Evolutionary conservation across 2,797 vertebrate genomes (phyloP).

Genomic region (Semaprochilodus insignis): DNA sequence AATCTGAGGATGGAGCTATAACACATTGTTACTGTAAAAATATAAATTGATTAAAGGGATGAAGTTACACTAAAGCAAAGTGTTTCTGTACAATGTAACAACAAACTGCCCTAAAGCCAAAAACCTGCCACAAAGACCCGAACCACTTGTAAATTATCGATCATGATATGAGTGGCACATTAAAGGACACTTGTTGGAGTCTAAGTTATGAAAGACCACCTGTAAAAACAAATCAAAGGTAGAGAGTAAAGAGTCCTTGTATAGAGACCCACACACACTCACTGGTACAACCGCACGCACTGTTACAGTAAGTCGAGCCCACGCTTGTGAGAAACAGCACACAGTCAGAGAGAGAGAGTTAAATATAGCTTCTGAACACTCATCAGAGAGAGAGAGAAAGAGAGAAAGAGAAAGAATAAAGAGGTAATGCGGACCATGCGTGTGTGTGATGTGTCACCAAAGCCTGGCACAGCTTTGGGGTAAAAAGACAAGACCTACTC

Average conservation of each 20-base stretch:
- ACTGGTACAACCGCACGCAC: constrained; percentile 23
- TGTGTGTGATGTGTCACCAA: constrained; percentile 63
- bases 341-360: constrained; percentile 45
- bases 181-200: constrained; percentile 48
- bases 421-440: constrained; percentile 74
- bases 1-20: too few relatives aligned
- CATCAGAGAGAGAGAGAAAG: constrained; percentile 42
- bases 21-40: too few relatives aligned
- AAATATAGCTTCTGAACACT: constrained; percentile 57
- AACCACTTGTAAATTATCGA: background rate
- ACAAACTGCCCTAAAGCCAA: background rate
- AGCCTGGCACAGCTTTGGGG: constrained; percentile 27
- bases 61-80: too few relatives aligned
- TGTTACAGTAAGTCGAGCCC: constrained; percentile 68
- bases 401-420: constrained; percentile 52
- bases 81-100: too few relatives aligned
- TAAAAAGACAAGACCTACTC: constrained; percentile 56
- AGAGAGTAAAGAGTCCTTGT: background rate
- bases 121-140: background rate
- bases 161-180: background rate
- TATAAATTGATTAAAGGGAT: too few relatives aligned
- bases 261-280: constrained; percentile 22
- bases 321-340: constrained; percentile 69
- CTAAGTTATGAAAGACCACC: background rate
- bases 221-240: constrained; percentile 30